These are phyloP conservation scores for Manis crassicaudata DNA, from an alignment of 2,797 vertebrate species.

Conservation along the genomic window DNA sequence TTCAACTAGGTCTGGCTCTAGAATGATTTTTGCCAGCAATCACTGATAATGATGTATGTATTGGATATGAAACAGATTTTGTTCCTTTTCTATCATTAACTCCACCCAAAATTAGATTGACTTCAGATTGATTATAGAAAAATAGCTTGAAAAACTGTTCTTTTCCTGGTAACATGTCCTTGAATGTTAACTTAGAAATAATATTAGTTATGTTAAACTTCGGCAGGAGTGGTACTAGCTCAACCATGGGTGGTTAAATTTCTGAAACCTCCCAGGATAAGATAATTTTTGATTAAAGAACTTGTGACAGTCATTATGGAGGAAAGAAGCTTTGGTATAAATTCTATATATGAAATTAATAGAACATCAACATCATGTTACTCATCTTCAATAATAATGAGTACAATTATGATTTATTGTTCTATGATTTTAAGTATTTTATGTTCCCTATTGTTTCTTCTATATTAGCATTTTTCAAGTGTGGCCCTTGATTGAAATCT, in stretches of 20 bases:
- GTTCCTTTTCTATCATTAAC: conserved; percentile 35
- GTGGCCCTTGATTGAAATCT: not conserved
- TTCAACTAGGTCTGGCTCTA: conserved; percentile 8
- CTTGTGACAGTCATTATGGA: not conserved
- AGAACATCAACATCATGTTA: not conserved
- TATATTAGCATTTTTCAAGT: conserved; percentile 10
- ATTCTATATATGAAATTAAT: not conserved
- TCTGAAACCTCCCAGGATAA: not conserved
- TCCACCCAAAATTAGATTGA: conserved; percentile 31
- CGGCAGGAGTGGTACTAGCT: not conserved
- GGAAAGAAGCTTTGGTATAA: conserved; percentile 24
- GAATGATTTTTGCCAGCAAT: conserved; percentile 34
- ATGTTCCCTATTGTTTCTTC: not conserved
- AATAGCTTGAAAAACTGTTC: conserved; percentile 43
- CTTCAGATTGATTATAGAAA: conserved; percentile 44
- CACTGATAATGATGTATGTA: conserved; percentile 40
- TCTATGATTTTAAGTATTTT: conserved; percentile 32
- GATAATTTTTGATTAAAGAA: not conserved
- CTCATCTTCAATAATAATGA: not conserved
- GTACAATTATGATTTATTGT: not conserved
- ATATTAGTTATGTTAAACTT: not conserved
- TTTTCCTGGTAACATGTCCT: conserved; percentile 26
- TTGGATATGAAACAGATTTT: conserved; percentile 50
- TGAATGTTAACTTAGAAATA: conserved; percentile 52
- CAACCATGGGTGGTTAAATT: not conserved